Conservation (phyloP, 2,113 vertebrate species). For the Accipiter cooperii region DNA sequence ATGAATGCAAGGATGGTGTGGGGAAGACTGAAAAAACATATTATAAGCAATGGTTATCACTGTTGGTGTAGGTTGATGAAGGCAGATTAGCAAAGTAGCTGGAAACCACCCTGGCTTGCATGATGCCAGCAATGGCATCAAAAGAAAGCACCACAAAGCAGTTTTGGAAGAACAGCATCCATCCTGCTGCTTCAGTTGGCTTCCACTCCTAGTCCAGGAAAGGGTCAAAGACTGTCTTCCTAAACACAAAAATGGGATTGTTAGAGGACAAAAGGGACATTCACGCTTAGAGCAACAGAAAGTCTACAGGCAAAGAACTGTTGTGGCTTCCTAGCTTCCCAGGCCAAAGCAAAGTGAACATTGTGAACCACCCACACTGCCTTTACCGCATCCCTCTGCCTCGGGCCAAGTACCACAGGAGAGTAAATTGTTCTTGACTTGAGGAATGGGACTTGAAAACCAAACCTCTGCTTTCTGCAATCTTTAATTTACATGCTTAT, state of each 20-base stretch:
- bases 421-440: background rate
- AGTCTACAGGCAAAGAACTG: background rate
- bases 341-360: conserved; percentile 1
- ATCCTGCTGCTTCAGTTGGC: background rate
- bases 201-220: background rate
- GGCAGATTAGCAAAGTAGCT: background rate
- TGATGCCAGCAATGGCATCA: background rate
- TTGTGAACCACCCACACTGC: background rate
- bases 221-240: background rate
- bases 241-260: conserved; percentile 5
- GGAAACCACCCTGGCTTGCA: background rate
- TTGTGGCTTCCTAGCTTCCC: background rate
- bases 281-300: conserved; percentile 17
- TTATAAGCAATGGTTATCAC: background rate
- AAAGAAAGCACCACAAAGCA: background rate
- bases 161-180: background rate
- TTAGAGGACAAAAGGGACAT: conserved; percentile 2
- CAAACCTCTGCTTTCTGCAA: background rate
- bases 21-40: background rate
- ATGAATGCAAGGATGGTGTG: background rate
- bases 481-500: background rate
- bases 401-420: background rate
- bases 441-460: background rate
- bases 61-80: background rate
- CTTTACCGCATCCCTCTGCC: background rate